Evolutionary conservation across 2,113 vertebrate species (phyloP).

Genomic region (Himantopus leucocephalus): DNA sequence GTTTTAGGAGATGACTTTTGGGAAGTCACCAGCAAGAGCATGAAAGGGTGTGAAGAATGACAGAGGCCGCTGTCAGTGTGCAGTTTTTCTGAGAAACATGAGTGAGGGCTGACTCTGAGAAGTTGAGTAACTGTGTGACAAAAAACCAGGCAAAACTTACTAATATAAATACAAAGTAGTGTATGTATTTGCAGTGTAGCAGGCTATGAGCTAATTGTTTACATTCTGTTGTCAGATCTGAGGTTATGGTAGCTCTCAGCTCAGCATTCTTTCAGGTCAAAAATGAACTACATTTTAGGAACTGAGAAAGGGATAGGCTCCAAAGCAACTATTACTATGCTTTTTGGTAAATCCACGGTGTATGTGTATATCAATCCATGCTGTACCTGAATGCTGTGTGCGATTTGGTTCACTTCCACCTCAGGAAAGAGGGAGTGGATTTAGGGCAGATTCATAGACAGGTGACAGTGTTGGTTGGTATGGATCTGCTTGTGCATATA

Average conservation of each 20-base stretch:
- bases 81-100: not conserved
- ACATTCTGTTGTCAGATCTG: not conserved
- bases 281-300: not conserved
- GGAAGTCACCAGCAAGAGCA: not conserved
- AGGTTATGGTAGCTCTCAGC: not conserved
- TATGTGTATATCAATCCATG: not conserved
- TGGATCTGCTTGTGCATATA: not conserved
- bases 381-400: not conserved
- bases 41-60: not conserved
- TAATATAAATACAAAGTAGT: not conserved
- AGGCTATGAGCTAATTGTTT: not conserved
- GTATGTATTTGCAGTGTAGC: not conserved
- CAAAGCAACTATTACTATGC: not conserved
- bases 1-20: not conserved
- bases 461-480: not conserved
- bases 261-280: not conserved
- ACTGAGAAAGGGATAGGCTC: not conserved
- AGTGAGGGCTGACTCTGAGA: not conserved
- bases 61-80: not conserved
- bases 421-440: not conserved
- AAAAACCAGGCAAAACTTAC: not conserved
- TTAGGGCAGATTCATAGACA: not conserved
- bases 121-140: not conserved
- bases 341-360: rapidly evolving
- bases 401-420: not conserved